Evolutionary conservation across 2,113 vertebrate species (phyloP).

Genomic region (Suncus etruscus): DNA sequence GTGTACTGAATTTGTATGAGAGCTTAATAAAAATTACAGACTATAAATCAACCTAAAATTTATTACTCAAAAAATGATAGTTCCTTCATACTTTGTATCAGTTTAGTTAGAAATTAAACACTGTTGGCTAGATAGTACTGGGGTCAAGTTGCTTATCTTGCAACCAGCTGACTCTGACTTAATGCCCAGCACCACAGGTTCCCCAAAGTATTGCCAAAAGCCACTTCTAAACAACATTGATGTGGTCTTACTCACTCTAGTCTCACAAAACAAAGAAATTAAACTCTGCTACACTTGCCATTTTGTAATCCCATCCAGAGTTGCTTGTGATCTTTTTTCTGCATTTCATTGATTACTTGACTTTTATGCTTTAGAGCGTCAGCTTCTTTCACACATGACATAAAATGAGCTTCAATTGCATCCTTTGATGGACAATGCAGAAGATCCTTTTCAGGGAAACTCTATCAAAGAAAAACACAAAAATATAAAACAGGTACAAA

Average conservation of each 20-base stretch:
- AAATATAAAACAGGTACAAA: conserved; percentile 39
- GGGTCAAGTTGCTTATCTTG: too few relatives aligned
- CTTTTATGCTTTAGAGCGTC: conserved; percentile 99
- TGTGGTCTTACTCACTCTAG: too few relatives aligned
- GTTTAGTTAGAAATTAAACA: background rate
- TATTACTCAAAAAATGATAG: background rate
- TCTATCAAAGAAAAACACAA: conserved; percentile 86
- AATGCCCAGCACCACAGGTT: too few relatives aligned
- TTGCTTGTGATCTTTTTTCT: conserved; percentile 99
- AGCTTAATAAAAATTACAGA: background rate
- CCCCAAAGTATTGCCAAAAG: too few relatives aligned
- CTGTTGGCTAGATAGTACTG: too few relatives aligned
- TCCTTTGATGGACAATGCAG: conserved; percentile 96
- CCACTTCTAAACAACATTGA: too few relatives aligned
- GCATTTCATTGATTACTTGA: conserved; percentile 99
- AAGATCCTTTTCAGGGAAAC: conserved; percentile 96
- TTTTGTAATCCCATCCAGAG: conserved; percentile 99
- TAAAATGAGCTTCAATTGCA: conserved; percentile 98
- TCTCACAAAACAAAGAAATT: background rate
- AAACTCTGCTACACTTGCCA: conserved; percentile 87
- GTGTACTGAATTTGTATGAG: too few relatives aligned
- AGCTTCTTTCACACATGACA: conserved; percentile 99
- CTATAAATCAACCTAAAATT: background rate
- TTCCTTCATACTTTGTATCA: background rate
- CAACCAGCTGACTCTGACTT: too few relatives aligned